Evolutionary conservation across 2,797 vertebrate genomes (phyloP).

Genomic region (Triplophysa bombifrons): DNA sequence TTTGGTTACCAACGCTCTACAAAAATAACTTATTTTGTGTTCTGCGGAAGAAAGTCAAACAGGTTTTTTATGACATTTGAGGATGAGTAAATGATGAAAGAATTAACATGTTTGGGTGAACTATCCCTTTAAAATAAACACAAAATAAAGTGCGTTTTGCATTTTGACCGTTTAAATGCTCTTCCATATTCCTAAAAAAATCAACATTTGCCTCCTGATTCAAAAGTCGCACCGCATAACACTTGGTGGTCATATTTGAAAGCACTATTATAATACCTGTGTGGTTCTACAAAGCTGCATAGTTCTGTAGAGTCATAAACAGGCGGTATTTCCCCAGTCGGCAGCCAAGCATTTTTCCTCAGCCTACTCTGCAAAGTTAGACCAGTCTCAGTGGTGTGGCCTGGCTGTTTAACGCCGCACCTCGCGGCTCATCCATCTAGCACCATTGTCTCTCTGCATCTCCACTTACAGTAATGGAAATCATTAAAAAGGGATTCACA

Average conservation of each 20-base stretch:
- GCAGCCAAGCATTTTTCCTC: conserved; percentile 29
- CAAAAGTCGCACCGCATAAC: neutral
- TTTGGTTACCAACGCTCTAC: too few relatives aligned
- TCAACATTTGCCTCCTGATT: neutral
- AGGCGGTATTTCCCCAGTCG: conserved; percentile 13
- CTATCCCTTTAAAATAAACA: too few relatives aligned
- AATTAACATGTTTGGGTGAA: too few relatives aligned
- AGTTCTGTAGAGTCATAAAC: conserved; percentile 15
- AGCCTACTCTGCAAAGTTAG: conserved; percentile 2
- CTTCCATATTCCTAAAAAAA: too few relatives aligned
- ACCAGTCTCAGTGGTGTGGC: conserved; percentile 13
- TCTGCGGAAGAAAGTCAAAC: too few relatives aligned
- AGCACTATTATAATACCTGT: neutral
- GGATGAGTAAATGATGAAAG: too few relatives aligned
- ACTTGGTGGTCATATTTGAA: neutral
- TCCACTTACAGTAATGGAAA: conserved; percentile 67
- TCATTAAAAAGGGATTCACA: conserved; percentile 74
- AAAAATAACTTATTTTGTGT: too few relatives aligned
- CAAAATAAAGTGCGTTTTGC: too few relatives aligned
- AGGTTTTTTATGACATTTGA: too few relatives aligned
- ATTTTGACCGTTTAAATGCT: too few relatives aligned
- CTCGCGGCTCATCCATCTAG: conserved; percentile 48
- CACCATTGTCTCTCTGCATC: conserved; percentile 34
- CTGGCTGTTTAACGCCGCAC: conserved; percentile 21
- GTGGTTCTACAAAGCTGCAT: neutral